These are phyloP conservation scores for Elephas maximus DNA, from an alignment of 2,113 vertebrate species.

Conservation along the genomic window DNA sequence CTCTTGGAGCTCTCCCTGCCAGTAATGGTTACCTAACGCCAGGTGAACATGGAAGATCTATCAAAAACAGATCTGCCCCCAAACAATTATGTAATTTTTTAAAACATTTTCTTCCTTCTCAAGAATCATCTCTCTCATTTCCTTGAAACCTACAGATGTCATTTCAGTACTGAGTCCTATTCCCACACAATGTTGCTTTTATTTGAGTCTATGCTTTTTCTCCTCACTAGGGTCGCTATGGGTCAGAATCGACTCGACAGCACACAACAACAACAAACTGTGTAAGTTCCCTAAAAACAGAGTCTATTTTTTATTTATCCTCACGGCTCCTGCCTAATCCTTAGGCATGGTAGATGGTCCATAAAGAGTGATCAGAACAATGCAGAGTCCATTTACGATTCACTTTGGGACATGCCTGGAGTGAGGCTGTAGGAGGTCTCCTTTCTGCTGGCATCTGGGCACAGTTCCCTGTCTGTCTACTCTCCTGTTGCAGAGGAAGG, in stretches of 20 bases:
- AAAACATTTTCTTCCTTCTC: neutral
- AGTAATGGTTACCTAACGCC: too few species aligned
- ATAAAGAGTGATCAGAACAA: too few species aligned
- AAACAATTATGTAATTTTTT: fast-evolving
- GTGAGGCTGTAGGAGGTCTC: fast-evolving
- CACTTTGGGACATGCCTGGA: neutral
- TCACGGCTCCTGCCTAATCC: neutral
- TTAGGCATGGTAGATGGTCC: neutral
- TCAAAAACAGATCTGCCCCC: fast-evolving
- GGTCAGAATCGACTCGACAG: neutral
- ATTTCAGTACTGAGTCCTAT: neutral
- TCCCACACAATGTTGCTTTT: fast-evolving
- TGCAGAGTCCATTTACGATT: neutral
- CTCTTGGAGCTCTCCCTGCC: neutral
- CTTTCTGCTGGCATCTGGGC: too few species aligned
- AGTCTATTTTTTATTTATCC: neutral
- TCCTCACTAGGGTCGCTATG: neutral
- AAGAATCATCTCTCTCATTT: neutral
- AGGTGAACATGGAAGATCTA: neutral
- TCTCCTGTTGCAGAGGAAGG: neutral
- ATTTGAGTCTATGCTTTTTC: fast-evolving
- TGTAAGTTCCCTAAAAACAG: neutral
- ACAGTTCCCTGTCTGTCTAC: too few species aligned
- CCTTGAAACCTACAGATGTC: neutral
- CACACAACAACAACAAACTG: neutral